Evolutionary conservation across 2,113 vertebrate species (phyloP), one percentile per base, ranked within the genome.

Genomic region (Saguinus imperator): DNA sequence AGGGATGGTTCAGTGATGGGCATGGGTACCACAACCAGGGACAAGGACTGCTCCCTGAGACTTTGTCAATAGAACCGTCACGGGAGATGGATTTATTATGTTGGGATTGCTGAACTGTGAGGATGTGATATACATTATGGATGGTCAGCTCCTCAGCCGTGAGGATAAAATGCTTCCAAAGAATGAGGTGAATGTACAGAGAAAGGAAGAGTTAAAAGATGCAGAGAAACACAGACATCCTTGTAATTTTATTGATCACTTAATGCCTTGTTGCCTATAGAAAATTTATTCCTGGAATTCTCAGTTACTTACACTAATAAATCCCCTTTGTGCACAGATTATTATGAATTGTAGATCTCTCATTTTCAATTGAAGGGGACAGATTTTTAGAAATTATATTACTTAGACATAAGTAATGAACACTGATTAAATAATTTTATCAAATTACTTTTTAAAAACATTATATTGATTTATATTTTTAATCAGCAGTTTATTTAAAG

Each of bases 371-470:
- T 4, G 29, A 91, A 89, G 27, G 21, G 27, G 45, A 50, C 1
- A 68, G 35, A 64, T 64, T 79, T 48, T 89, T 83, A 80, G 50
- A 89, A 70, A 95, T 86, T 23, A 92, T 6, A 79, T 90, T 73
- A 87, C 73, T 95, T 89, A 85, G 13, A 89, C 35, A 84, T 17
- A 95, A 3, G 37, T 68, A 55, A 82, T 76, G 35, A 94, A 82
- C 16, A 32, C 29, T 55, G 48, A 89, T 17, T 48, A 76, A 82
- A 68, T 70, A 70, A 80, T 85, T 50, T 85, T 70, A 23, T 17
- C 52, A 57, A 10, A 58, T 91, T 93, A 64, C 5, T 73, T 94
- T 96, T 94, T 29, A 55, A 58, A 79, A 94, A 61, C 35, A 73
- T 92, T 87, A 6, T 58, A 82, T 91, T 40, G 50, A 90, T 80